Base-by-base conservation (phyloP, 2,113 vertebrate genomes). In the Paracyprichromis sp. region DNA sequence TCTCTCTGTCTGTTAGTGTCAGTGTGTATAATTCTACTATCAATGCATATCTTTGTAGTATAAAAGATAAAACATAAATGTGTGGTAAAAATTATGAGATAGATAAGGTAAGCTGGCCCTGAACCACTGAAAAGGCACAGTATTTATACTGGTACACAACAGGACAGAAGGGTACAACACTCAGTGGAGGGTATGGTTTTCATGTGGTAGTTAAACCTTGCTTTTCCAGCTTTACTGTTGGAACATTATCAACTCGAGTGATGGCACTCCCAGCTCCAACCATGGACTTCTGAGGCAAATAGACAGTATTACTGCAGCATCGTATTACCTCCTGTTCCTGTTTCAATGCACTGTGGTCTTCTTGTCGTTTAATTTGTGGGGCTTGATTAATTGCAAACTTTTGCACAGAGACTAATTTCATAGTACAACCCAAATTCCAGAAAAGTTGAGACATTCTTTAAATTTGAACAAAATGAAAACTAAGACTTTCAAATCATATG, bases 31-130 rank as follows among this genome's bases (percentile, higher is more conserved):
- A 59, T 29, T 59, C 14, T 59, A 31, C 26, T 59, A 59, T 31
- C 26, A 31, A 59, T 17, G 0, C 56, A 59, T 59, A 4, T 29
- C 26, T 59, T 16, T 59, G 56, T 59, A 16, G 56, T 59, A 16
- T 29, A 6, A 59, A 59, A 59, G 13, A 59, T 59, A 59, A 59
- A 59, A 59, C 56, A 59, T 59, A 29, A 59, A 29, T 59, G 0
- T 59, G 56, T 0, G 8, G 24, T 29, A 29, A 59, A 29, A 9
- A 57, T 57, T 29, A 29, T 0, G 56, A 59, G 0, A 59, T 29
- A 0, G 56, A 29, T 16, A 16, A 59, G 56, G 0, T 59, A 29
- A 16, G 24, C 56, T 0, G 0, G 16, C 26, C 2, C 56, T 9
- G 56, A 59, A 0, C 2, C 13, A 59, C 8, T 59, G 56, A 61